phyloP scores from a whole-genome alignment of 2,888 invertebrate species.

The Phalera bucephala region DNA sequence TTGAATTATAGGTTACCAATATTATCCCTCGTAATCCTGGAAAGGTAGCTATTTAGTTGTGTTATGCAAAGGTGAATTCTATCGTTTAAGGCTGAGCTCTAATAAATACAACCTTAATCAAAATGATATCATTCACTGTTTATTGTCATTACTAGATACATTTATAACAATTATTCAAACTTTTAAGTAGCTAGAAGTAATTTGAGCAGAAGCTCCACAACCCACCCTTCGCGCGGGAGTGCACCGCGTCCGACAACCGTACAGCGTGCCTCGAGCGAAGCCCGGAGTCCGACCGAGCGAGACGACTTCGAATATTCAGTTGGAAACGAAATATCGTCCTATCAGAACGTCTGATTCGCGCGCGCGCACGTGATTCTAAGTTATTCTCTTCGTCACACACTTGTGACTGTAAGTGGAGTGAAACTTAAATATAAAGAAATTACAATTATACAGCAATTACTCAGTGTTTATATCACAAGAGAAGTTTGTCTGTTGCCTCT shows the following conservation, averaged over 20 bases:
- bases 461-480: conserved; percentile 23
- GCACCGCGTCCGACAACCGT: conserved; percentile 20
- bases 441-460: conserved; percentile 26
- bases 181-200: conserved; percentile 25
- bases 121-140: conserved; percentile 12
- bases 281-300: conserved; percentile 21
- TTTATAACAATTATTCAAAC: conserved; percentile 33
- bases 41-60: too few species aligned
- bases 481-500: conserved; percentile 33
- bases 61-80: too few species aligned
- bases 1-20: too few species aligned
- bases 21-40: too few species aligned
- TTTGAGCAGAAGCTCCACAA: conserved; percentile 37
- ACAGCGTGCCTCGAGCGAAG: conserved; percentile 12
- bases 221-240: conserved; percentile 26
- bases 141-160: conserved; percentile 14
- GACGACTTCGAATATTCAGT: conserved; percentile 35
- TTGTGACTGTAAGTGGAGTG: conserved; percentile 74
- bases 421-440: conserved; percentile 45
- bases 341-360: conserved; percentile 48
- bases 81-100: too few species aligned
- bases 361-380: conserved; percentile 43
- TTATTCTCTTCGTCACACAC: conserved; percentile 67
- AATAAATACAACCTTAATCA: conserved; percentile 6
- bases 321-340: conserved; percentile 45